phyloP scores from a whole-genome alignment of 2,797 vertebrate species.

The Cyprinella venusta region DNA sequence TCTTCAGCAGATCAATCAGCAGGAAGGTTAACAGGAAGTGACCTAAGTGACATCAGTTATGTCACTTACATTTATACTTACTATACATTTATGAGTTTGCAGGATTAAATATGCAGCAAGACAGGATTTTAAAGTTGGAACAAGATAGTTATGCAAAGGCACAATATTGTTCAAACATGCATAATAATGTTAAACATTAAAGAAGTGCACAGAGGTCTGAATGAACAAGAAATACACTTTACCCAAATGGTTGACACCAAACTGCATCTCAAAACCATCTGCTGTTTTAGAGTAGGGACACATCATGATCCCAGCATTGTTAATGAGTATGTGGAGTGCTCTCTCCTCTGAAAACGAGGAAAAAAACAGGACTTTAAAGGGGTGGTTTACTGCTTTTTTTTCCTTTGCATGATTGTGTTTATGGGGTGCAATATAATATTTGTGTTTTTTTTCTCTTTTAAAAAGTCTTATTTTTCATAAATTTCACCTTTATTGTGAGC shows the following conservation, averaged over 20 bases:
- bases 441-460: no score
- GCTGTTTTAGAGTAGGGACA: conserved; percentile 77
- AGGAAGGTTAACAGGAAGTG: conserved; percentile 86
- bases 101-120: conserved; percentile 3
- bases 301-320: conserved; percentile 80
- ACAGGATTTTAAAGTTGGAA: background rate
- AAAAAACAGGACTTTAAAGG: background rate
- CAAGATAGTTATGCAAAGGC: background rate
- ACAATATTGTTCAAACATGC: background rate
- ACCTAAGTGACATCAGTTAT: conserved; percentile 65
- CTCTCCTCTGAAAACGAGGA: conserved; percentile 69
- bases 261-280: conserved; percentile 82
- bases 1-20: conserved; percentile 79
- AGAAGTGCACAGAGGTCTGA: background rate
- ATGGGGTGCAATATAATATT: no score
- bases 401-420: no score
- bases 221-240: conserved; percentile 51
- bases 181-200: background rate
- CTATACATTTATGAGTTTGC: background rate
- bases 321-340: conserved; percentile 74
- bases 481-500: no score
- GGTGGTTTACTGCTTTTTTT: no score
- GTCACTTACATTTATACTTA: background rate
- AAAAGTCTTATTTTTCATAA: no score
- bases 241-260: conserved; percentile 81